phyloP scores from a whole-genome alignment of 2,888 invertebrate species.

The Camptogramma bilineatum region DNA sequence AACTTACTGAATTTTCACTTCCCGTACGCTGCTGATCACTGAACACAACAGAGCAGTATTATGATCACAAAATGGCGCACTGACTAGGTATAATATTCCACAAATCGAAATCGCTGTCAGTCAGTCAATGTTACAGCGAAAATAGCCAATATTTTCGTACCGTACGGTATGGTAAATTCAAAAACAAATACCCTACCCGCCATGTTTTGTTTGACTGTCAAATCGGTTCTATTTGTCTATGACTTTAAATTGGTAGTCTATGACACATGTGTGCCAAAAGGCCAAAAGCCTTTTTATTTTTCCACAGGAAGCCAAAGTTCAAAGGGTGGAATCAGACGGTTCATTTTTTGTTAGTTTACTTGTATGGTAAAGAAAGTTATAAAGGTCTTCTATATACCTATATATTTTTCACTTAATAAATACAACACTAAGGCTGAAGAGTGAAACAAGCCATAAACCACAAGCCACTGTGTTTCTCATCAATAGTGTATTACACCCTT shows the following conservation, averaged over 20 bases:
- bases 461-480: no score
- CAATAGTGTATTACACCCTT: no score
- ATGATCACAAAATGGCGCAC: slow-evolving; percentile 82
- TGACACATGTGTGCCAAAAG: no score
- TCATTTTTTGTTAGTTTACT: no score
- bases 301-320: no score
- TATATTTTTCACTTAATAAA: no score
- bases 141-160: slow-evolving; percentile 76
- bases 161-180: slow-evolving; percentile 65
- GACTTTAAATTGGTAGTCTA: not conserved
- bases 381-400: no score
- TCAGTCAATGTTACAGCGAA: slow-evolving; percentile 80
- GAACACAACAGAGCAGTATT: slow-evolving; percentile 76
- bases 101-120: slow-evolving; percentile 81
- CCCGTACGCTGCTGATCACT: slow-evolving; percentile 68
- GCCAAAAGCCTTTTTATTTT: no score
- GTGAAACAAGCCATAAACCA: no score
- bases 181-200: slow-evolving; percentile 83
- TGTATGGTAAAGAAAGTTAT: no score
- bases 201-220: slow-evolving; percentile 57
- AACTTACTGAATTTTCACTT: slow-evolving; percentile 67
- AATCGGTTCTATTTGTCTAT: not conserved
- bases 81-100: slow-evolving; percentile 73
- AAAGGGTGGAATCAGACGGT: no score
- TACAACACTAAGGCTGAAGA: no score